Evolutionary conservation across 2,888 invertebrate species (phyloP), one percentile per base, ranked within the genome.

Genomic region (Eulithis testata): DNA sequence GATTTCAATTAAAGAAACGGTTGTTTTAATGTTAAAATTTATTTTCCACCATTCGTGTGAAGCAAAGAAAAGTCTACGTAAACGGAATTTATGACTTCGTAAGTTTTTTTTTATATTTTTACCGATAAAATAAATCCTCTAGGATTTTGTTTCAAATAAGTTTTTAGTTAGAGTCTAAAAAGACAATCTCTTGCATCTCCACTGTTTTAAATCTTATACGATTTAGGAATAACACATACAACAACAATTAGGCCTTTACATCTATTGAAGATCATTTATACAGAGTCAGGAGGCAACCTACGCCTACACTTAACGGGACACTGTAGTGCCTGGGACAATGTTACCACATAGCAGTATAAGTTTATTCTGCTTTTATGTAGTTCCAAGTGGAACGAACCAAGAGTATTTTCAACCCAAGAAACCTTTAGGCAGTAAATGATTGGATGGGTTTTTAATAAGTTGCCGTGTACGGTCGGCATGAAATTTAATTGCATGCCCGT

Each of bases 401-500:
- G 58, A 71, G 65, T 60, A 49, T 64, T 68, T 69, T 69, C 67
- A 63, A 75, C 66, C 43, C 70, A 70, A 74, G 74, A 73, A 73
- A 77, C 81, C 81, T 78, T 80, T 68, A 76, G 81, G 83, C 81
- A 63, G 73, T 78, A 72, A 76, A 73, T 74, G 78, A 78, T 81
- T 78, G 81, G 81, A 84, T 84, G 80, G 71, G 72, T 77, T 82
- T 84, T 85, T 84, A 84, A 84, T 85, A 81, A 78, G 82, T 81
- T 76, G 54, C 79, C 78, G 73, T 80, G 74, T 73, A 73, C 60
- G 76, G 74, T 62, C 43, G 66, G 75, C 74, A 77, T 74, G 74
- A 73, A 79, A 81, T 80, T 78, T 76, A 81, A 82, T 82, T 80
- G 75, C 80, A 79, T 75, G 78, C 63, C 80, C 73, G 66, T 76